Evolutionary conservation across 2,113 vertebrate species (phyloP).

Genomic region (Parotia lawesii): DNA sequence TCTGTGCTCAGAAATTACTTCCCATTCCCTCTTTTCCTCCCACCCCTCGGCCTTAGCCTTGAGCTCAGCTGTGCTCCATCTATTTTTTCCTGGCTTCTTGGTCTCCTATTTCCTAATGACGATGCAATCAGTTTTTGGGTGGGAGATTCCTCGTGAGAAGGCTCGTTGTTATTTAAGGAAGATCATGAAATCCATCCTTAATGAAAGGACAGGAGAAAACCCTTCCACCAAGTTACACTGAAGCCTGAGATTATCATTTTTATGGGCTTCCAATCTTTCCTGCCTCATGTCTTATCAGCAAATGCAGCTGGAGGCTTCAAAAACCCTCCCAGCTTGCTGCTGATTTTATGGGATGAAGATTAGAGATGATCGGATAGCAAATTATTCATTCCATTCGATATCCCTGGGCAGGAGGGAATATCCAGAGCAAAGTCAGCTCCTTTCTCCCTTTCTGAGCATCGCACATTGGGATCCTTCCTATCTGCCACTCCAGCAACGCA

Average conservation of each 20-base stretch:
- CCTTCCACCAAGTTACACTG: constrained; percentile 49
- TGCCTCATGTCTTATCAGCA: constrained; percentile 56
- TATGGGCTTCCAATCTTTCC: constrained; percentile 59
- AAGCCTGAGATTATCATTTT: constrained; percentile 60
- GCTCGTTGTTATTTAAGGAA: constrained; percentile 41
- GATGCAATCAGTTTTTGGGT: not conserved
- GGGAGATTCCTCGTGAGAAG: constrained; percentile 1
- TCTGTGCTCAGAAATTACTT: not conserved
- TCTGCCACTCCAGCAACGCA: not conserved
- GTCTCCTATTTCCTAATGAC: not conserved
- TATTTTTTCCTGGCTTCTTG: not conserved
- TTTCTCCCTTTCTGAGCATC: not conserved
- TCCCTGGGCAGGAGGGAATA: constrained; percentile 23
- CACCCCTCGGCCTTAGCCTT: not conserved
- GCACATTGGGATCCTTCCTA: not conserved
- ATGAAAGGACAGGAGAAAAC: constrained; percentile 48
- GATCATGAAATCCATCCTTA: constrained; percentile 46
- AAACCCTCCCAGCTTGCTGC: constrained; percentile 57
- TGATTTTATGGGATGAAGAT: constrained; percentile 62
- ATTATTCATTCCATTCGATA: constrained; percentile 55
- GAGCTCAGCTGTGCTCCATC: not conserved
- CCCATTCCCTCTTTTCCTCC: not conserved
- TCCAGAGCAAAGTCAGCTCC: constrained; percentile 9
- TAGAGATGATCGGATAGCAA: constrained; percentile 65
- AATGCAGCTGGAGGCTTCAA: constrained; percentile 68